These are phyloP conservation scores for Orthosia gracilis DNA, from an alignment of 2,888 invertebrate species.

Conservation along the genomic window DNA sequence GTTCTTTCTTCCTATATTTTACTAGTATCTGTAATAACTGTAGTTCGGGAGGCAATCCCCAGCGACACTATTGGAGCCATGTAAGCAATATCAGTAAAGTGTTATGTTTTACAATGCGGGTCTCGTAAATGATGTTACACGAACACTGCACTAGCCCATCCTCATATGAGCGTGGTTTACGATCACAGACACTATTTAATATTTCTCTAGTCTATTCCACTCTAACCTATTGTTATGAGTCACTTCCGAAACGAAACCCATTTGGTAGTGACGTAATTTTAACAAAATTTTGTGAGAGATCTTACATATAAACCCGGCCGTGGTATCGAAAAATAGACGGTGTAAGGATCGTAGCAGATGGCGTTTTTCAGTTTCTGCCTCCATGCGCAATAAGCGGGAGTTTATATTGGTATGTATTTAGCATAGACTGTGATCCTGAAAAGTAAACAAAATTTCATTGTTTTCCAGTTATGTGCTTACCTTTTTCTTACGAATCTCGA, in stretches of 20 bases:
- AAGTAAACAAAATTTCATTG: too few relatives aligned
- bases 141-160: slow-evolving; percentile 14
- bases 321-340: too few relatives aligned
- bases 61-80: slow-evolving; percentile 1
- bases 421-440: too few relatives aligned
- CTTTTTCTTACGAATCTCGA: too few relatives aligned
- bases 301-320: too few relatives aligned
- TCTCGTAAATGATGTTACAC: slow-evolving; percentile 10
- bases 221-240: slow-evolving; percentile 17
- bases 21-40: not conserved
- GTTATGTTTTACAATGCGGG: slow-evolving; percentile 27
- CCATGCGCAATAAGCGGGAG: too few relatives aligned
- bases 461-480: too few relatives aligned
- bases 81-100: slow-evolving; percentile 42
- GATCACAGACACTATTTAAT: slow-evolving; percentile 41
- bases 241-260: not conserved
- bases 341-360: too few relatives aligned
- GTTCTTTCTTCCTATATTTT: not conserved
- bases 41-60: slow-evolving; percentile 9
- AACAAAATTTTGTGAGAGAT: not conserved
- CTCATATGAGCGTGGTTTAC: slow-evolving; percentile 26
- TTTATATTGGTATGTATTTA: too few relatives aligned
- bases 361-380: too few relatives aligned
- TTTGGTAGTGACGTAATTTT: slow-evolving; percentile 1
- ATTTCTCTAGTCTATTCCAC: slow-evolving; percentile 4